Conservation (phyloP, 2,888 invertebrate species). For the Mongoloraphidia duomilia region DNA sequence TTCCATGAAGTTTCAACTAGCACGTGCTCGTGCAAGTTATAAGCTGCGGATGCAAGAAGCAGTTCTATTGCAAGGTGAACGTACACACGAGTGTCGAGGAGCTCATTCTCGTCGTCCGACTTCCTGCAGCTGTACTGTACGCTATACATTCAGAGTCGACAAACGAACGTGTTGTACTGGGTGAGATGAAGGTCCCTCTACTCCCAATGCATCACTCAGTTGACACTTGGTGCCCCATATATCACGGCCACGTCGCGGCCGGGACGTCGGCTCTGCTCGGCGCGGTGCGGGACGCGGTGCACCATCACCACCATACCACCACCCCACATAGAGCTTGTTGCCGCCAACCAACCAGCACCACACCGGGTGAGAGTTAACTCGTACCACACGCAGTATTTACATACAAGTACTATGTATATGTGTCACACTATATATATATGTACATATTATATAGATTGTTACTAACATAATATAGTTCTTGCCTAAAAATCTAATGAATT, state of each 20-base stretch:
- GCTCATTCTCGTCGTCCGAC: slow-evolving; percentile 11
- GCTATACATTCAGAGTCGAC: slow-evolving; percentile 5
- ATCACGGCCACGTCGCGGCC: slow-evolving; percentile 26
- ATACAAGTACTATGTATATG: not conserved
- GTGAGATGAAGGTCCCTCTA: slow-evolving; percentile 14
- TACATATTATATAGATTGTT: too few relatives aligned
- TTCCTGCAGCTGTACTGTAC: not conserved
- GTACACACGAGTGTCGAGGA: slow-evolving; percentile 3
- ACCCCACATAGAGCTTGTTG: slow-evolving; percentile 8
- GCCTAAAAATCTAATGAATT: too few relatives aligned
- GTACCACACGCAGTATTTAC: not conserved
- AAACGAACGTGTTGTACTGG: too few relatives aligned
- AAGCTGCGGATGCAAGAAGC: too few relatives aligned
- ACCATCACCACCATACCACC: slow-evolving; percentile 27
- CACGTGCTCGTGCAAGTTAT: too few relatives aligned
- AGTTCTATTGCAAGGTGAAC: not conserved
- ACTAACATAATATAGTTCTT: too few relatives aligned
- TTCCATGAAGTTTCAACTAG: too few relatives aligned
- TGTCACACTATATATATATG: too few relatives aligned
- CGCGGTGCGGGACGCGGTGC: slow-evolving; percentile 14
- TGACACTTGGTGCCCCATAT: slow-evolving; percentile 36
- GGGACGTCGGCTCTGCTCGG: slow-evolving; percentile 13
- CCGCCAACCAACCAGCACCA: slow-evolving; percentile 5
- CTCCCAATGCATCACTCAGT: slow-evolving; percentile 34
- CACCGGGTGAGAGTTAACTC: slow-evolving; percentile 4